Percentiles rank a stretch among this genome's conserved stretches.
Conservation (phyloP, 2,888 invertebrate genomes). For the Axea sp. region DNA sequence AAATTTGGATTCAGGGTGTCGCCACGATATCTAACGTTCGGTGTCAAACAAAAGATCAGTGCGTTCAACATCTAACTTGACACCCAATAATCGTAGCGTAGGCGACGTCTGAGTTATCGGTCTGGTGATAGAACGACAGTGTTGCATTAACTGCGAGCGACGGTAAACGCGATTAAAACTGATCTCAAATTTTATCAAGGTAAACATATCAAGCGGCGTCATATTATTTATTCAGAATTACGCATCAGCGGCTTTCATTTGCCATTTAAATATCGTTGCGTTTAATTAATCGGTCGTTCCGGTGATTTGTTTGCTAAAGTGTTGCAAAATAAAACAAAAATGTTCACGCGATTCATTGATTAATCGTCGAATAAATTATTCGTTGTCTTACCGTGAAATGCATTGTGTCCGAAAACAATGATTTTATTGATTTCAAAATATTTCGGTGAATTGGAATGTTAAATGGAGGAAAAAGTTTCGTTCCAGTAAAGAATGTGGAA, state of each 20-base stretch:
- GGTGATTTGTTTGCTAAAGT: background rate
- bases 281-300: slow-evolving; percentile 1
- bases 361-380: too few species aligned
- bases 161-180: slow-evolving; percentile 27
- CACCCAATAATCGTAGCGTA: slow-evolving; percentile 26
- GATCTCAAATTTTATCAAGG: slow-evolving; percentile 29
- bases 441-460: too few species aligned
- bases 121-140: slow-evolving; percentile 10
- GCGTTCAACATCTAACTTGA: slow-evolving; percentile 22
- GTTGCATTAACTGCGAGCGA: slow-evolving; percentile 26
- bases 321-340: too few species aligned
- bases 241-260: background rate
- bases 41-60: slow-evolving; percentile 1
- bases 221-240: slow-evolving; percentile 24
- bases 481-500: too few species aligned
- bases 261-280: background rate
- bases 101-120: slow-evolving; percentile 36
- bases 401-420: too few species aligned
- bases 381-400: too few species aligned
- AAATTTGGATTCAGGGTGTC: background rate
- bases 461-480: too few species aligned
- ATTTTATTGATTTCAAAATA: too few species aligned
- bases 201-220: slow-evolving; percentile 25
- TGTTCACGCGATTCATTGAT: too few species aligned
- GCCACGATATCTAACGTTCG: too few species aligned